Evolutionary conservation across 2,113 vertebrate species (phyloP), one percentile per base, ranked within the genome.

Genomic region (Aphelocoma coerulescens): DNA sequence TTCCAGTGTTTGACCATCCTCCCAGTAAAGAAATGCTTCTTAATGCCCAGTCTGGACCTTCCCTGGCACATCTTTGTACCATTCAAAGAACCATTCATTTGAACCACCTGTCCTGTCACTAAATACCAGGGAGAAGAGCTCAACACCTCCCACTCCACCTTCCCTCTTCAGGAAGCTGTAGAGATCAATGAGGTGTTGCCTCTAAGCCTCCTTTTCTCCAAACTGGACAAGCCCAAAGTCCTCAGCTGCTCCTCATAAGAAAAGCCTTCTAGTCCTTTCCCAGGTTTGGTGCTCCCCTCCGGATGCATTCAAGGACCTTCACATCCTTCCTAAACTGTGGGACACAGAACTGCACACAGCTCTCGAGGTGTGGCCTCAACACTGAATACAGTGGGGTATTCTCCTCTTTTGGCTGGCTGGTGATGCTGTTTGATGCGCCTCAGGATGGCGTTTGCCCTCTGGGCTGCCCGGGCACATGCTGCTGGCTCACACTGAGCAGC

Each of bases 321-420:
- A 3, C 3, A 27, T 7, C 14, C 32, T 54, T 33, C 3, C 39
- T 27, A 21, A 78, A 24, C 16, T 28, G 10, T 4, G 16, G 28
- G 19, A 4, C 13, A 10, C n/a, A 35, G 51, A 54, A 2, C 20
- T 17, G 51, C 33, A 17, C 28, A 8, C 7, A 32, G 3, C 26
- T 8, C 17, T 37, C 0, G 5, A 20, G 41, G 16, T 20, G 74
- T 19, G 16, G 51, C 11, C 2, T 1, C 22, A 20, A 6, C 33
- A 0, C 44, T 35, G 13, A 35, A 16, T 8, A 9, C 4, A 9
- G 44, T 0, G 7, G n/a, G 28, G 3, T 9, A 5, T 13, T 49
- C 9, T 8, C 15, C 23, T 24, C 16, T 35, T 11, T 11, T 35
- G 27, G 20, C 10, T 0, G 3, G 2, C 35, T 63, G 33, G 4